phyloP scores from a whole-genome alignment of 2,113 vertebrate species.

The Embiotoca jacksoni region DNA sequence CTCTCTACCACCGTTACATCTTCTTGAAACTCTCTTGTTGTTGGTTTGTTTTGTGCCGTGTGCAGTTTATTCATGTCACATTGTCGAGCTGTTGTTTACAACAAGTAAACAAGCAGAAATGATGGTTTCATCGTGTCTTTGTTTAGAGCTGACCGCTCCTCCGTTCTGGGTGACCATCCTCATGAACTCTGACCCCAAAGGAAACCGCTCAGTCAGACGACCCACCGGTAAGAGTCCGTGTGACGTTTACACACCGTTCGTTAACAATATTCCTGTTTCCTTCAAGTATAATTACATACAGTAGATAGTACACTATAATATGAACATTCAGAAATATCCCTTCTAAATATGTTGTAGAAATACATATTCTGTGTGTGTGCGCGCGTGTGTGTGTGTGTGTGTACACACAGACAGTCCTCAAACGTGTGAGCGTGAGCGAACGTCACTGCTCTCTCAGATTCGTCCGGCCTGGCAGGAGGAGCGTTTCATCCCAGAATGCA shows the following conservation, averaged over 20 bases:
- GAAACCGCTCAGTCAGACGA: constrained; percentile 55
- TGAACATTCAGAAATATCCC: not conserved
- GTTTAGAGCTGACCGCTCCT: constrained; percentile 70
- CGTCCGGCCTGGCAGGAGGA: constrained; percentile 83
- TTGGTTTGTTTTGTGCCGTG: not conserved
- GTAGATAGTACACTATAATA: too few relatives aligned
- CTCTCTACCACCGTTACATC: too few relatives aligned
- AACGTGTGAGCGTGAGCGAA: constrained; percentile 89
- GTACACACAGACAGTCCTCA: constrained; percentile 50
- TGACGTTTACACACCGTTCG: not conserved
- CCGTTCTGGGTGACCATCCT: constrained; percentile 75
- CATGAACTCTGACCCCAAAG: constrained; percentile 73
- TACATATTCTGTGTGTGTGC: not conserved
- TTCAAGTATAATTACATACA: too few relatives aligned
- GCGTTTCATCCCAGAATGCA: constrained; percentile 90
- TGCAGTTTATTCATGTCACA: not conserved
- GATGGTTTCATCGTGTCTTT: too few relatives aligned
- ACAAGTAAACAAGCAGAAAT: not conserved
- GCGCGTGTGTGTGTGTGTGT: constrained; percentile 9
- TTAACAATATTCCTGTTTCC: not conserved
- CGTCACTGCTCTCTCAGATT: constrained; percentile 85
- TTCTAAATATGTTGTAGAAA: not conserved
- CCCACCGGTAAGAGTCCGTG: constrained; percentile 56
- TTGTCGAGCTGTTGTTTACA: not conserved
- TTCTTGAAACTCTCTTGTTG: too few relatives aligned